Evolutionary conservation across 2,888 invertebrate species (phyloP), one percentile per base, ranked within the genome.

Genomic region (Ellobium chinense): DNA sequence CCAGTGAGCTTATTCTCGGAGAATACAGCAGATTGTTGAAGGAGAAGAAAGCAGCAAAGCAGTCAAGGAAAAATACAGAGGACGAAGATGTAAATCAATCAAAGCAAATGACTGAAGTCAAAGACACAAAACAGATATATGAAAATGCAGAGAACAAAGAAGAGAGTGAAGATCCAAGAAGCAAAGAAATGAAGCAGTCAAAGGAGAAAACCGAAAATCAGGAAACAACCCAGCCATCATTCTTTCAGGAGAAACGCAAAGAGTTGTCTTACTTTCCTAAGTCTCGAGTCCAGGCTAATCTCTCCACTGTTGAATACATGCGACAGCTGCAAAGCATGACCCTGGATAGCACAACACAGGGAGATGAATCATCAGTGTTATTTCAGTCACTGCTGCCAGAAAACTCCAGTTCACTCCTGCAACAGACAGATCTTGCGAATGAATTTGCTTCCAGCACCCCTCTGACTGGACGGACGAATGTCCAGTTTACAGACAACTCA

Each of bases 361-460:
- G 18, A 18, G 73, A 60, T 27, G 24, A 24, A 5, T 7, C 9
- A n/a, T 60, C 60, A 4, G 24, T 58, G 9, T 24, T 37, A 29
- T 75, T 75, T 37, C 65, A 65, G 21, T 29, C 75, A 21, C 63
- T 75, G 63, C 29, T 75, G 39, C 63, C 36, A 7, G 75, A 65
- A 21, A 29, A 39, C 31, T 31, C 63, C 29, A 24, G n/a, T 12
- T 65, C 75, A 14, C 1, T 75, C 0, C 54, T 75, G 14, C 63
- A 75, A 0, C 37, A 36, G 12, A 65, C 75, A n/a, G 46, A 21
- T 5, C 7, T 54, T 1, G 46, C 31, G 1, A 24, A 63, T 65
- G 66, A 37, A 24, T 76, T 66, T 76, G 68, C 34, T 2, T 76
- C 27, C 76, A 76, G 68, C 21, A 76, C 76, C 14, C 66, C 76